Evolutionary conservation across 2,888 invertebrate species (phyloP), one percentile per base, ranked within the genome.

Genomic region (Heteropelma amictum): DNA sequence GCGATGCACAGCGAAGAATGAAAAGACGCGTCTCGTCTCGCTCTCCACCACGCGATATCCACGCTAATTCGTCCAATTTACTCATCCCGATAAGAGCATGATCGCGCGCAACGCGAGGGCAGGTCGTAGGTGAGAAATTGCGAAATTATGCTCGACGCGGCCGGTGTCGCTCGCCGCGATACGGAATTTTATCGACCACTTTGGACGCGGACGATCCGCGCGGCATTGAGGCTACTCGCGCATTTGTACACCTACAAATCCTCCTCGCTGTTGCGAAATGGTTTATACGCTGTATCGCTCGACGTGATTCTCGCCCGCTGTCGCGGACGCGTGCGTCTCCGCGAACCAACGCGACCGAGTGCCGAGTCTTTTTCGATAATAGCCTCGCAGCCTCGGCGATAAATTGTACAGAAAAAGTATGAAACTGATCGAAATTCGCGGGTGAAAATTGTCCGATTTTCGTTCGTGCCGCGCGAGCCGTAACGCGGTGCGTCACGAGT

Each of bases 61-160:
- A 64, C 73, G 73, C 69, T 74, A 69, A 64, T 69, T 64, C 73
- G 64, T 69, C 35, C 69, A 74, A 74, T 74, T 74, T 74, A 69
- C 69, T 69, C 63, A 73, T 73, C 40, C 73, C 68, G 69, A 73
- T 73, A 73, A 73, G 73, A 64, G 73, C 42, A 26, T 42, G 73
- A 73, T 69, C 63, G 53, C 35, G 53, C 38, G 21, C 28, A 54
- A 14, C 17, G 35, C 17, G 68, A 56, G 64, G 45, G 58, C 69
- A 60, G 74, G 64, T 74, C 64, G 69, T 74, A 69, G 74, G 74
- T 74, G 74, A 74, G 73, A 74, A 69, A 60, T 74, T 69, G 64
- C 56, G 64, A 74, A 64, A 74, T 69, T 53, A n/a, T n/a, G 64
- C 74, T 35, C 69, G 69, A 45, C 54, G 54, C 60, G 61, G 65